phyloP scores from a whole-genome alignment of 92 coral and sea anemone species.

The Plumapathes pennacea region DNA sequence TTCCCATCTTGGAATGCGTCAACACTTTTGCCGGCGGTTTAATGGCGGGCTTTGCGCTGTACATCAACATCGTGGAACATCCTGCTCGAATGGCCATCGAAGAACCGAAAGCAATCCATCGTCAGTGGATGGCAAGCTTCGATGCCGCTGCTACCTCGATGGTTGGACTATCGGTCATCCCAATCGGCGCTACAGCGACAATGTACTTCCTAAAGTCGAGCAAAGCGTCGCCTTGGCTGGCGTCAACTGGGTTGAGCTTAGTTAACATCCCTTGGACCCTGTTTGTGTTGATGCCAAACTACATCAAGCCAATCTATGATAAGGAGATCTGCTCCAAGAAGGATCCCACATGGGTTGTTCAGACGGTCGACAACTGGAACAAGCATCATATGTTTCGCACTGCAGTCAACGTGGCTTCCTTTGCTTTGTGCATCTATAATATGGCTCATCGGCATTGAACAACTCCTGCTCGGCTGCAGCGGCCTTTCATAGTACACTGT shows the following conservation, averaged over 20 bases:
- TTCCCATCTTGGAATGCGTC: slow-evolving; percentile 42
- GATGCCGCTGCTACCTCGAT: slow-evolving; percentile 47
- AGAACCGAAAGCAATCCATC: slow-evolving; percentile 49
- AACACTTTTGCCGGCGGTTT: slow-evolving; percentile 56
- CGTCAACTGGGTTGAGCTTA: slow-evolving; percentile 56
- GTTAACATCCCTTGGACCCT: slow-evolving; percentile 51
- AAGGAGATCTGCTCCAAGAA: slow-evolving; percentile 46
- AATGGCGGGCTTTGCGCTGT: slow-evolving; percentile 56
- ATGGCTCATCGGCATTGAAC: too few species aligned
- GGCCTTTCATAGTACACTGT: too few species aligned
- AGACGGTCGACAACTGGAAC: slow-evolving; percentile 45
- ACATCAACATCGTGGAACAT: slow-evolving; percentile 59
- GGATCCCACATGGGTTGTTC: slow-evolving; percentile 40
- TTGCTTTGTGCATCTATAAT: slow-evolving; percentile 33
- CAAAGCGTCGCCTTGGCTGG: slow-evolving; percentile 61
- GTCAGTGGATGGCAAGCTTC: slow-evolving; percentile 57
- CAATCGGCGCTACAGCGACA: slow-evolving; percentile 42
- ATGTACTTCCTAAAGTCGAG: slow-evolving; percentile 4
- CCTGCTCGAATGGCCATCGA: slow-evolving; percentile 66
- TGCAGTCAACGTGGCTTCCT: slow-evolving; percentile 23
- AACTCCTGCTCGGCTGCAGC: too few species aligned
- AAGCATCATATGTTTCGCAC: slow-evolving; percentile 47
- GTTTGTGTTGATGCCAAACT: slow-evolving; percentile 55
- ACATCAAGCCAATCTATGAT: slow-evolving; percentile 53
- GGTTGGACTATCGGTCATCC: slow-evolving; percentile 60